Base-by-base conservation (phyloP, 1,140 invertebrate species). In the Ostrea edulis region DNA sequence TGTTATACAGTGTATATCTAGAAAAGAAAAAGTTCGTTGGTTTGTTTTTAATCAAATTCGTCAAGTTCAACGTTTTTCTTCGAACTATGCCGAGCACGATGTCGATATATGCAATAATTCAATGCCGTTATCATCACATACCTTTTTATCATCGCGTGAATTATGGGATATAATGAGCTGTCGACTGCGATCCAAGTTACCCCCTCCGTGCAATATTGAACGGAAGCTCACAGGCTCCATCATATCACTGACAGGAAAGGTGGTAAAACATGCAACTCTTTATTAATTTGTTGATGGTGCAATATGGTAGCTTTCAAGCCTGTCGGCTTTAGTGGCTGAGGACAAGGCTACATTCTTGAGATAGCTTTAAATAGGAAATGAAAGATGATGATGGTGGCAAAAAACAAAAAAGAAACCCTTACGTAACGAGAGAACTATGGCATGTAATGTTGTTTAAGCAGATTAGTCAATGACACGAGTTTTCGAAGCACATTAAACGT, bases 221-320 rank as follows among this genome's bases (percentile, higher is more conserved):
- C 22, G 22, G 9, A 25, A 68, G 22, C 25, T 25, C 12, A 62
- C 29, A 77, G 58, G n/a, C 55, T 20, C 14, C 20, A n/a, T 20
- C 5, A 20, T 77, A 77, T 77, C 25, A 35, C 68, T 77, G 14
- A 12, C 68, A 77, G 68, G 22, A 29, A 62, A 77, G 68, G 68
- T 77, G 68, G 68, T 25, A 77, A 29, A 62, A 71, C 68, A 71
- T 71, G 22, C 68, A 29, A 22, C 22, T 71, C 25, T 77, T 35
- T 35, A 77, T 77, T 77, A 77, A 77, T 77, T 77, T 77, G 68
- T 77, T 29, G 68, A 14, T 77, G 68, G 68, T 77, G 68, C 68
- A 77, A 77, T 77, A 77, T 77, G 68, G 68, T 29, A 77, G 29
- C 25, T 77, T 25, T 77, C 68, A 77, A 77, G 25, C 68, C n/a